Evolutionary conservation across 2,797 vertebrate species (phyloP).

Genomic region (Anabacerthia variegaticeps): DNA sequence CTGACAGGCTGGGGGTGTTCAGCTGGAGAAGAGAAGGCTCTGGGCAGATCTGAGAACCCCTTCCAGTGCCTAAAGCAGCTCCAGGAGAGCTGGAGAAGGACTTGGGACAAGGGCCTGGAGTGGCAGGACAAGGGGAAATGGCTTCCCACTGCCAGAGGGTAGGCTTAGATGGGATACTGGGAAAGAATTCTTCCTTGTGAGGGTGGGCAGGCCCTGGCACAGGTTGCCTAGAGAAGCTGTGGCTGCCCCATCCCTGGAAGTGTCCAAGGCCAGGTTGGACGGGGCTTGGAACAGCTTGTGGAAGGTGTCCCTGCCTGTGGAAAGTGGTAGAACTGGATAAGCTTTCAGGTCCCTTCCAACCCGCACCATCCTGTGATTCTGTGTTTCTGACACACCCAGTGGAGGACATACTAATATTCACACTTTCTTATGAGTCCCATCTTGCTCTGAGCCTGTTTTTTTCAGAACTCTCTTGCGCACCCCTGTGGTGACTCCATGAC

Average conservation of each 20-base stretch:
- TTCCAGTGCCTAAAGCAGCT: fast-evolving
- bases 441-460: not conserved
- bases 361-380: not conserved
- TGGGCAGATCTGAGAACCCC: fast-evolving
- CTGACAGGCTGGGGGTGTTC: too few species aligned
- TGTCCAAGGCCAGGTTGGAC: not conserved
- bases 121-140: not conserved
- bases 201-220: not conserved
- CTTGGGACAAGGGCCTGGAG: not conserved
- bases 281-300: not conserved
- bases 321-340: not conserved
- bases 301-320: not conserved
- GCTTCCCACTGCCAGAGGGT: not conserved
- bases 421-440: fast-evolving
- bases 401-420: fast-evolving
- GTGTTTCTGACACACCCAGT: fast-evolving
- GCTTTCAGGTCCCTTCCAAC: not conserved
- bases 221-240: not conserved
- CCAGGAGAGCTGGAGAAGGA: not conserved
- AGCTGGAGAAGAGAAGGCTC: too few species aligned
- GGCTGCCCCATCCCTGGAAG: not conserved
- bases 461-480: not conserved
- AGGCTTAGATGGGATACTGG: not conserved
- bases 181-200: not conserved
- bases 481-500: fast-evolving